phyloP scores from a whole-genome alignment of 2,797 vertebrate genomes.

The Cyprinella venusta region DNA sequence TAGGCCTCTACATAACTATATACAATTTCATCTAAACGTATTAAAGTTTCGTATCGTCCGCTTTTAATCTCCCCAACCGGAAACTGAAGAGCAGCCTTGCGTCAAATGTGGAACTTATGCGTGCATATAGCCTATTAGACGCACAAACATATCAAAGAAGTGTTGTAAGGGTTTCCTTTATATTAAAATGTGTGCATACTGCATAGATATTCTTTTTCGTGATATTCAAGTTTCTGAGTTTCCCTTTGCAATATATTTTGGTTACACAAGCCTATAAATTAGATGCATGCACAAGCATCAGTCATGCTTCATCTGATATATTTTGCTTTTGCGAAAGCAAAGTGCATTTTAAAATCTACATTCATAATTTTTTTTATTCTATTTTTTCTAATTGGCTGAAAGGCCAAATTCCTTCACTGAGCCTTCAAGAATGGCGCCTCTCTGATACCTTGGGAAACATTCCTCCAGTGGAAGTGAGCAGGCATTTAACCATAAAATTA shows the following conservation, averaged over 20 bases:
- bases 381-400: neutral
- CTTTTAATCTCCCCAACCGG: too few relatives aligned
- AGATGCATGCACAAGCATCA: neutral
- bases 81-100: too few relatives aligned
- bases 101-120: too few relatives aligned
- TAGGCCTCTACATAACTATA: too few relatives aligned
- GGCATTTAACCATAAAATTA: slow-evolving; percentile 72
- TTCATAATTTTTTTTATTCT: neutral
- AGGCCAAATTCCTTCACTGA: slow-evolving; percentile 21
- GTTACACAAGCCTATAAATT: neutral
- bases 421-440: slow-evolving; percentile 17
- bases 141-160: neutral
- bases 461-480: slow-evolving; percentile 65
- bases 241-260: neutral
- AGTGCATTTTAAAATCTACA: neutral
- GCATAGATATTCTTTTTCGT: too few relatives aligned
- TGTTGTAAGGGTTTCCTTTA: neutral
- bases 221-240: too few relatives aligned
- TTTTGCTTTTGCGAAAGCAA: neutral
- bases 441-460: slow-evolving; percentile 74
- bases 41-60: too few relatives aligned
- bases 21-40: too few relatives aligned
- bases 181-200: neutral
- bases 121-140: too few relatives aligned
- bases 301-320: neutral